phyloP scores from a whole-genome alignment of 2,888 invertebrate species.

The Theretra japonica region DNA sequence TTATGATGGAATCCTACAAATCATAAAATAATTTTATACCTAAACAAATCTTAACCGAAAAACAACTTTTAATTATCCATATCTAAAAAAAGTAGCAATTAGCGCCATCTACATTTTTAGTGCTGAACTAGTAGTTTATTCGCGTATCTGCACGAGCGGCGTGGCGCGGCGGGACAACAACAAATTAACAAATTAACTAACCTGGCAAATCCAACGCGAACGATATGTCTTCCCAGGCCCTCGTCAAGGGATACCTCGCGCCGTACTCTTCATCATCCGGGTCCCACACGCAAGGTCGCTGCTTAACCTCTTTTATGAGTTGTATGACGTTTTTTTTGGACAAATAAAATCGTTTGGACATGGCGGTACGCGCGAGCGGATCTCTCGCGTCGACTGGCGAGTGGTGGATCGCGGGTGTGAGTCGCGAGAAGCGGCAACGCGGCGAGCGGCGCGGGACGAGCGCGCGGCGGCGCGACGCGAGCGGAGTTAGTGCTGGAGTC shows the following conservation, averaged over 20 bases:
- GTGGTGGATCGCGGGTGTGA: no score
- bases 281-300: neutral
- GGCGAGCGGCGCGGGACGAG: neutral
- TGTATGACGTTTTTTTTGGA: neutral
- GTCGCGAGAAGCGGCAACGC: constrained; percentile 5
- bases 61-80: no score
- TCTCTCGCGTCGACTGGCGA: neutral
- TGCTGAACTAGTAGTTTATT: neutral
- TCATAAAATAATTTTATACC: no score
- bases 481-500: neutral
- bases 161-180: neutral
- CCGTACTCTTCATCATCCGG: neutral
- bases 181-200: neutral
- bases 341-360: neutral
- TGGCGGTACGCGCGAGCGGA: neutral
- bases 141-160: neutral
- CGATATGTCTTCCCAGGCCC: constrained; percentile 11
- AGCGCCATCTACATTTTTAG: neutral
- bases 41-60: no score
- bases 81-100: neutral
- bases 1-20: no score
- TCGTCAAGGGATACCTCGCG: neutral
- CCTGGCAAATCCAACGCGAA: neutral
- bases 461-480: neutral
- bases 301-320: constrained; percentile 4